phyloP scores from a whole-genome alignment of 2,888 invertebrate genomes.

The Rhagium mordax region DNA sequence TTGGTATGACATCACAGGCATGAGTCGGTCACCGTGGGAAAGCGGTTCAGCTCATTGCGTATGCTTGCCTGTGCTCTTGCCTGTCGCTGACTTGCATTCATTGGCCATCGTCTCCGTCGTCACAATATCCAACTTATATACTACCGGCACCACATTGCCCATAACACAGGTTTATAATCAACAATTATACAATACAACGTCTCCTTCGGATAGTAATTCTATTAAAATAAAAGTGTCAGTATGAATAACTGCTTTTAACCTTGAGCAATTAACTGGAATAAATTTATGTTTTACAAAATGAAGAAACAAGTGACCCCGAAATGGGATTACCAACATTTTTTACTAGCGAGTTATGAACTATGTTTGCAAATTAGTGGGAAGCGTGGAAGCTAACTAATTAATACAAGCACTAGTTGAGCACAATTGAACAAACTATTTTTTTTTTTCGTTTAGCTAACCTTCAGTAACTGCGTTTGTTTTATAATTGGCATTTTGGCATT shows the following conservation, averaged over 20 bases:
- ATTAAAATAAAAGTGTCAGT: conserved; percentile 29
- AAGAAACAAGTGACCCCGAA: conserved; percentile 19
- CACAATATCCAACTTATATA: conserved; percentile 50
- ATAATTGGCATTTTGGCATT: too few relatives aligned
- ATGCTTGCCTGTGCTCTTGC: conserved; percentile 59
- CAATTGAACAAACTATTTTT: too few relatives aligned
- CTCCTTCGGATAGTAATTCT: conserved; percentile 28
- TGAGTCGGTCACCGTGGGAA: conserved; percentile 69
- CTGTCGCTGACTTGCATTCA: conserved; percentile 61
- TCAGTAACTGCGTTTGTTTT: too few relatives aligned
- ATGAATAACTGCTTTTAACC: conserved; percentile 16
- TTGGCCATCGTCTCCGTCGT: conserved; percentile 51
- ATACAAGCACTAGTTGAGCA: background rate
- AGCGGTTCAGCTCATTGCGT: conserved; percentile 63
- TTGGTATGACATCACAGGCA: conserved; percentile 65
- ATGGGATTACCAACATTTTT: background rate
- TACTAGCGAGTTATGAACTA: background rate
- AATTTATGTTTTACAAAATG: conserved; percentile 9
- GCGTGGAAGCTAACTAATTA: background rate
- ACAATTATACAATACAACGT: conserved; percentile 34
- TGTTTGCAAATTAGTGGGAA: background rate
- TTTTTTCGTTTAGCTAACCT: too few relatives aligned
- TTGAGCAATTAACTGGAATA: conserved; percentile 27
- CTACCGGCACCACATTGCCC: conserved; percentile 34
- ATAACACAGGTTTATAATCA: conserved; percentile 33